These are phyloP conservation scores for Taphrorychus bicolor DNA, from an alignment of 2,888 invertebrate genomes.

Conservation along the genomic window DNA sequence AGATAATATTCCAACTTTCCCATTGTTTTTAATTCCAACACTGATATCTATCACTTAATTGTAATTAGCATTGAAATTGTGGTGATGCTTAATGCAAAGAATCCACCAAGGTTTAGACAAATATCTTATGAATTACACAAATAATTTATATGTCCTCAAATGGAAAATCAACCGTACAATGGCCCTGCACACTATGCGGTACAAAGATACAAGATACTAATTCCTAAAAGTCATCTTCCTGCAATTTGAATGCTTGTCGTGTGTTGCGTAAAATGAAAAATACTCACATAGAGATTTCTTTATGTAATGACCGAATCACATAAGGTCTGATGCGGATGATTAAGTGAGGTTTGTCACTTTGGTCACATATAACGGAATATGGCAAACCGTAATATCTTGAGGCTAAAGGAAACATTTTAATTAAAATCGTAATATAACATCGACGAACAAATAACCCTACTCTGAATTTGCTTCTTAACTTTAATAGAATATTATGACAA, in stretches of 20 bases:
- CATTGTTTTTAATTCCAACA: neutral
- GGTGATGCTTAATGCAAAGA: too few relatives aligned
- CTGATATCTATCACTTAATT: neutral
- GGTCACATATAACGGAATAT: slow-evolving; percentile 30
- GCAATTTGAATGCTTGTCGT: slow-evolving; percentile 49
- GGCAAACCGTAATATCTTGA: neutral
- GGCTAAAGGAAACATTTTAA: slow-evolving; percentile 4
- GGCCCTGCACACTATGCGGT: neutral
- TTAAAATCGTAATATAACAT: neutral
- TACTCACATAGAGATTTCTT: slow-evolving; percentile 50
- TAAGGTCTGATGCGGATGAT: slow-evolving; percentile 51
- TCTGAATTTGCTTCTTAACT: slow-evolving; percentile 4
- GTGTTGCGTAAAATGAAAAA: slow-evolving; percentile 45
- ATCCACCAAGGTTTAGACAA: too few relatives aligned
- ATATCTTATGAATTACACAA: too few relatives aligned
- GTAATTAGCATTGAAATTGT: too few relatives aligned
- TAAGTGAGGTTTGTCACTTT: slow-evolving; percentile 45
- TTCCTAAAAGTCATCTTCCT: slow-evolving; percentile 50
- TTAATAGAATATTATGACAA: slow-evolving; percentile 37
- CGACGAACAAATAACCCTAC: neutral
- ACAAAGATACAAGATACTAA: slow-evolving; percentile 34
- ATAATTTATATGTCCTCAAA: neutral
- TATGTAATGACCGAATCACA: slow-evolving; percentile 50
- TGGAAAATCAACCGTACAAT: neutral
- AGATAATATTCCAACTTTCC: slow-evolving; percentile 26